Evolutionary conservation across 2,797 vertebrate species (phyloP).

Genomic region (Danio kyathit): DNA sequence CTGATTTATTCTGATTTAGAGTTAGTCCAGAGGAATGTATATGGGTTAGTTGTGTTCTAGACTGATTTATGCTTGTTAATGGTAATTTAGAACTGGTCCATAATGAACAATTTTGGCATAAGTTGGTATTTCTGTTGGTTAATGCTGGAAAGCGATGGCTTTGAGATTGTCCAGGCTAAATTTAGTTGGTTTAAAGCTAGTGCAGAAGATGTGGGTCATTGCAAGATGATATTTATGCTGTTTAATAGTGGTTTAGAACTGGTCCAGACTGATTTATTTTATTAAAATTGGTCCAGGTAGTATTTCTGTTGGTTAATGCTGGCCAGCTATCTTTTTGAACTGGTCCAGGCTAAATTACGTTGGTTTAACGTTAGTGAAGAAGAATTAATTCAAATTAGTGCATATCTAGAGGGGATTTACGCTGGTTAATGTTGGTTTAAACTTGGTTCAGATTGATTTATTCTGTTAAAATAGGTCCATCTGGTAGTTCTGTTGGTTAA

Average conservation of each 20-base stretch:
- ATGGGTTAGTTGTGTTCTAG: too few relatives aligned
- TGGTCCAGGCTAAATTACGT: not conserved
- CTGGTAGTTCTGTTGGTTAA: not conserved
- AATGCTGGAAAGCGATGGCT: too few relatives aligned
- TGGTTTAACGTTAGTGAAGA: not conserved
- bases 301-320: too few relatives aligned
- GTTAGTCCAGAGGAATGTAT: not conserved
- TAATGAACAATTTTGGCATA: not conserved
- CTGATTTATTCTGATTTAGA: not conserved
- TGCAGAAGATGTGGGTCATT: not conserved
- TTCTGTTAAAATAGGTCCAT: not conserved
- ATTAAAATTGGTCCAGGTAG: too few relatives aligned
- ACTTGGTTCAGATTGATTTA: not conserved
- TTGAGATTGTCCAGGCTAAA: not conserved
- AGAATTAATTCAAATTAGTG: not conserved
- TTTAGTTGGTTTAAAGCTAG: not conserved
- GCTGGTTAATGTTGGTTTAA: not conserved
- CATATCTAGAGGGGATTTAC: not conserved
- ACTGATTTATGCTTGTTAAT: not conserved
- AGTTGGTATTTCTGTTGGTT: too few relatives aligned
- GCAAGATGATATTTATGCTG: too few relatives aligned
- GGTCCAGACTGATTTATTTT: too few relatives aligned
- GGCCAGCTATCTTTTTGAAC: too few relatives aligned
- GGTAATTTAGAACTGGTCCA: not conserved
- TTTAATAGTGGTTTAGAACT: too few relatives aligned